These are phyloP conservation scores for Dynastes hyllus DNA, from an alignment of 2,888 invertebrate species.

Conservation along the genomic window DNA sequence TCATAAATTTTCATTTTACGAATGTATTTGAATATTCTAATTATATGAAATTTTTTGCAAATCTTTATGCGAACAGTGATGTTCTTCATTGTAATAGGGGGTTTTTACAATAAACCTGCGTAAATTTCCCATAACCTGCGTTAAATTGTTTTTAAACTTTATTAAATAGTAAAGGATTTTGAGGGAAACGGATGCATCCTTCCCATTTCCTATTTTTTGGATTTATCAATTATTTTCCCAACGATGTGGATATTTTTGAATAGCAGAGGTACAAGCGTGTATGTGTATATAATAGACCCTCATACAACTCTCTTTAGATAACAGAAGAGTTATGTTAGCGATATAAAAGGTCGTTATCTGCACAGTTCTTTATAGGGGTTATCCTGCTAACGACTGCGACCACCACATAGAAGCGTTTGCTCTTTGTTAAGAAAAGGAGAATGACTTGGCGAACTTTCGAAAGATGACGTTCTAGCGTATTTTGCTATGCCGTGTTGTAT, in stretches of 20 bases:
- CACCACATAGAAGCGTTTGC: constrained; percentile 32
- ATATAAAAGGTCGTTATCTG: constrained; percentile 37
- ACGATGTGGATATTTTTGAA: neutral
- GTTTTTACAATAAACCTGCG: too few species aligned
- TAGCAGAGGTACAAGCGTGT: neutral
- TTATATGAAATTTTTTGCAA: too few species aligned
- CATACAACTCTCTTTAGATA: constrained; percentile 21
- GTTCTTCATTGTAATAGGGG: too few species aligned
- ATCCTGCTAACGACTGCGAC: constrained; percentile 34
- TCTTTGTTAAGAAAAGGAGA: constrained; percentile 33
- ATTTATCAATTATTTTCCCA: neutral
- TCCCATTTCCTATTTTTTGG: neutral
- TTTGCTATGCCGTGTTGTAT: neutral
- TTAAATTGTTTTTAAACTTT: too few species aligned
- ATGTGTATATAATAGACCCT: constrained; percentile 21
- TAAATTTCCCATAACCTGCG: too few species aligned
- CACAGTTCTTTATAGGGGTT: constrained; percentile 43
- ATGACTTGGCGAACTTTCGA: constrained; percentile 33
- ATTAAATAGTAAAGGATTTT: too few species aligned
- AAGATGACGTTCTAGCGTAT: neutral
- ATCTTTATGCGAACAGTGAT: too few species aligned
- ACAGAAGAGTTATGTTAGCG: constrained; percentile 26
- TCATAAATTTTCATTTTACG: too few species aligned
- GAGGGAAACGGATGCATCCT: too few species aligned
- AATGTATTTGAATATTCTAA: too few species aligned